Evolutionary conservation across 2,888 invertebrate genomes (phyloP), one percentile per base, ranked within the genome.

Genomic region (Dryomyza anilis): DNA sequence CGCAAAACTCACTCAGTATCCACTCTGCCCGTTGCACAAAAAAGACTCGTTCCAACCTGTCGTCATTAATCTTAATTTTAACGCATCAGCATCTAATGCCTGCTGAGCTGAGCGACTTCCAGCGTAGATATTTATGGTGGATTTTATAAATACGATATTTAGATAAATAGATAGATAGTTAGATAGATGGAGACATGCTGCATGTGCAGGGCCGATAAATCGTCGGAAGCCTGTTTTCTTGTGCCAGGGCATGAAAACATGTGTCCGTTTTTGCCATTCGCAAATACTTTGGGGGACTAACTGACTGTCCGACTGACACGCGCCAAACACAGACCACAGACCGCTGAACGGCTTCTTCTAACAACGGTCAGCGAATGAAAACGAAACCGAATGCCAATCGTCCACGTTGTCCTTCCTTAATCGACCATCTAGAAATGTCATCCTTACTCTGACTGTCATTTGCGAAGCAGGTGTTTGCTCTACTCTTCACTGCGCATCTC

Each of bases 1-100:
- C 19, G 43, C 43, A 19, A 43, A 16, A 16, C 7, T 43, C 19
- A 19, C 43, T 19, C n/a, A n/a, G n/a, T n/a, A n/a, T n/a, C n/a
- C n/a, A n/a, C n/a, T n/a, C n/a, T 12, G 39, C 39, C 12, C n/a
- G 12, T 39, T n/a, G 3, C 39, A 39, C 14, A 39, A 12, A 39
- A n/a, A 39, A n/a, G 39, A n/a, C 7, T 6, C 50, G n/a, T 2
- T n/a, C 36, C 65, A 68, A 64, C 66, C 67, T 70, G 69, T 70
- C 69, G 66, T 66, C 68, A 68, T 70, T 58, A 65, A 67, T 70
- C 69, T 70, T 68, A 63, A 67, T 65, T 67, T 68, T 67, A 70
- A 65, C 69, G 69, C 68, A 70, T 70, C 68, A 65, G 58, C 66
- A 66, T 69, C 69, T 68, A 66, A 68, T 68, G 66, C 8, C 43